Evolutionary conservation across 2,113 vertebrate genomes (phyloP).

Genomic region (Odontesthes bonariensis): DNA sequence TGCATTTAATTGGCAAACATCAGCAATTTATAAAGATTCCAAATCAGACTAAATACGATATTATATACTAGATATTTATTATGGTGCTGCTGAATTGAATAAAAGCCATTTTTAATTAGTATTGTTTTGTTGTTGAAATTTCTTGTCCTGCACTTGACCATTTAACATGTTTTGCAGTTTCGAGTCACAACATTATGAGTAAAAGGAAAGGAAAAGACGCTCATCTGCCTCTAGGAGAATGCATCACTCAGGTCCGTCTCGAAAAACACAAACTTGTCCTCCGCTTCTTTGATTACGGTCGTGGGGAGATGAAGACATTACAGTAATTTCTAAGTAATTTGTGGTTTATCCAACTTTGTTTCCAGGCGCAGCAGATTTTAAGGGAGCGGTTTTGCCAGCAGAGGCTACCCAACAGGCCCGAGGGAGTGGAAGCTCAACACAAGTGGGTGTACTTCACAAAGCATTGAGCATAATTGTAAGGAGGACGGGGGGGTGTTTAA

Average conservation of each 20-base stretch:
- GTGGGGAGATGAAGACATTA: background rate
- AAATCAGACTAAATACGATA: too few species aligned
- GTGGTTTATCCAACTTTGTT: background rate
- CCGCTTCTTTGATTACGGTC: background rate
- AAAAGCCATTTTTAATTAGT: too few species aligned
- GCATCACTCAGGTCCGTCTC: constrained; percentile 87
- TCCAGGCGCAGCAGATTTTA: constrained; percentile 88
- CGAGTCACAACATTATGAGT: constrained; percentile 45
- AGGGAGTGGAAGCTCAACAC: constrained; percentile 89
- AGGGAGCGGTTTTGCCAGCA: constrained; percentile 88
- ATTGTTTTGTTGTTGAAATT: background rate
- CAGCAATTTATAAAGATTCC: too few species aligned
- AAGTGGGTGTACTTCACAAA: constrained; percentile 80
- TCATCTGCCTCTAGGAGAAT: constrained; percentile 76
- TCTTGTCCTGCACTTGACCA: background rate
- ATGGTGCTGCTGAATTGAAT: too few species aligned
- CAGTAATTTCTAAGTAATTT: background rate
- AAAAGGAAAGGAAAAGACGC: constrained; percentile 85
- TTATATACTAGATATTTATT: too few species aligned
- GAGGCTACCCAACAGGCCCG: constrained; percentile 74
- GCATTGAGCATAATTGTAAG: too few species aligned
- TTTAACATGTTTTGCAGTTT: constrained; percentile 12
- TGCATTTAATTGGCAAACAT: too few species aligned
- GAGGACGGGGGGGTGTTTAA: too few species aligned
- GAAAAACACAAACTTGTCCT: background rate